phyloP scores from a whole-genome alignment of 2,888 invertebrate genomes.

The Siphonodentalium dalli region DNA sequence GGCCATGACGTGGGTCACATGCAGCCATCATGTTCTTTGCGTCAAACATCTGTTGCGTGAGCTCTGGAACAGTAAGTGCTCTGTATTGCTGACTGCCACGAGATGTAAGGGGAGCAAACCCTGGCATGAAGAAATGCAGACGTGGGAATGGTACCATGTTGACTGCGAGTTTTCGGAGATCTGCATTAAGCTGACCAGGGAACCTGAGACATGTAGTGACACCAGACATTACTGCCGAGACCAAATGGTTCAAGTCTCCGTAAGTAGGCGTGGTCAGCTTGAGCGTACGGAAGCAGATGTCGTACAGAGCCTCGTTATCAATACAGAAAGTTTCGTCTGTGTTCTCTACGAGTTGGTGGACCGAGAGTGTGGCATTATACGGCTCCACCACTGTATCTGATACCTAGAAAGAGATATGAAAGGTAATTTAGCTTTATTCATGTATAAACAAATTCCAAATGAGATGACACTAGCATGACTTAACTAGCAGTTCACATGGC shows the following conservation, averaged over 20 bases:
- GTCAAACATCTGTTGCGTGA: conserved; percentile 88
- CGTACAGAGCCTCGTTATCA: conserved; percentile 29
- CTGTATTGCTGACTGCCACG: conserved; percentile 82
- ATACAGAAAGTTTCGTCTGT: conserved; percentile 45
- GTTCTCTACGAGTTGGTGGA: conserved; percentile 73
- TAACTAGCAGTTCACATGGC: too few relatives aligned
- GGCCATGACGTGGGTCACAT: conserved; percentile 88
- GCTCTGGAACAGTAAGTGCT: conserved; percentile 82
- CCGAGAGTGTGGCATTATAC: conserved; percentile 84
- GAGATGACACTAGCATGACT: too few relatives aligned
- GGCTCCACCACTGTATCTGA: conserved; percentile 75
- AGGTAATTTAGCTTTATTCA: too few relatives aligned
- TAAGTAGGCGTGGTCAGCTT: conserved; percentile 58
- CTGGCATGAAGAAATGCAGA: conserved; percentile 87
- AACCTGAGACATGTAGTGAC: conserved; percentile 62
- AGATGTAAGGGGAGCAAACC: conserved; percentile 86
- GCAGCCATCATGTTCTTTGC: conserved; percentile 98
- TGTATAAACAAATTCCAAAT: too few relatives aligned
- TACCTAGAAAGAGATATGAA: conserved; percentile 66
- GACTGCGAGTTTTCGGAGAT: conserved; percentile 73
- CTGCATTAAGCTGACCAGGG: conserved; percentile 81
- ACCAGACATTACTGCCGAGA: conserved; percentile 65
- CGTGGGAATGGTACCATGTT: conserved; percentile 91
- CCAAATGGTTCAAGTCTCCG: conserved; percentile 36
- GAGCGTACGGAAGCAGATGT: conserved; percentile 68